Evolutionary conservation across 1,140 invertebrate species (phyloP).

Genomic region (Aleiodes sp.): DNA sequence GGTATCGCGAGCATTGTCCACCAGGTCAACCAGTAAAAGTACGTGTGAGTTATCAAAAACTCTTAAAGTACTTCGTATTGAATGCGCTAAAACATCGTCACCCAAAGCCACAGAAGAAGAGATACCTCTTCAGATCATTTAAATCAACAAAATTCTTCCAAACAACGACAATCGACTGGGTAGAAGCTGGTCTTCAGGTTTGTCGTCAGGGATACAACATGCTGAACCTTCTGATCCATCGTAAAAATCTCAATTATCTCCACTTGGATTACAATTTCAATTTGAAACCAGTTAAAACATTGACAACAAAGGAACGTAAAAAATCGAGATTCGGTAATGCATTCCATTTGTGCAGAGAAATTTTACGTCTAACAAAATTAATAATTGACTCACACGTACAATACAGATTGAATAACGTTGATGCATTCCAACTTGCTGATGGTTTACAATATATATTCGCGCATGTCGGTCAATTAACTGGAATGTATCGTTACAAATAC

Average conservation of each 20-base stretch:
- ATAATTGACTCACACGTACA: slow-evolving; percentile 99
- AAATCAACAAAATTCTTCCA: slow-evolving; percentile 99
- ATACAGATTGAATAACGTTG: slow-evolving; percentile 98
- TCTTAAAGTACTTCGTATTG: slow-evolving; percentile 97
- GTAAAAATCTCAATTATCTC: slow-evolving; percentile 99
- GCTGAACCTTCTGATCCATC: slow-evolving; percentile 98
- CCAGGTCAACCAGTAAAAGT: slow-evolving; percentile 99
- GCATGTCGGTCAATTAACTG: slow-evolving; percentile 98
- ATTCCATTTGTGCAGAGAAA: slow-evolving; percentile 99
- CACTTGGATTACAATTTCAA: slow-evolving; percentile 99
- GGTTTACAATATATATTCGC: slow-evolving; percentile 99
- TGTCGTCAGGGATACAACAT: slow-evolving; percentile 99
- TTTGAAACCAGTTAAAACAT: slow-evolving; percentile 98
- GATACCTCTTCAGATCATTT: slow-evolving; percentile 98
- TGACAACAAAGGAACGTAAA: slow-evolving; percentile 99
- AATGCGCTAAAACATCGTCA: slow-evolving; percentile 97
- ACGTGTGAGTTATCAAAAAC: slow-evolving; percentile 98
- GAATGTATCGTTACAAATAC: slow-evolving; percentile 99
- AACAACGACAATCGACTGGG: slow-evolving; percentile 99
- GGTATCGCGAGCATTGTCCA: slow-evolving; percentile 98
- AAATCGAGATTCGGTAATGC: slow-evolving; percentile 99
- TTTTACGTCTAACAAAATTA: slow-evolving; percentile 95
- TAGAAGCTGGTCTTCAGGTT: slow-evolving; percentile 97
- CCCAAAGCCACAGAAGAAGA: slow-evolving; percentile 98
- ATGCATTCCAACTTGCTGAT: slow-evolving; percentile 98